Evolutionary conservation across 2,888 invertebrate genomes (phyloP), one percentile per base, ranked within the genome.

Genomic region (Deroplatys truncata): DNA sequence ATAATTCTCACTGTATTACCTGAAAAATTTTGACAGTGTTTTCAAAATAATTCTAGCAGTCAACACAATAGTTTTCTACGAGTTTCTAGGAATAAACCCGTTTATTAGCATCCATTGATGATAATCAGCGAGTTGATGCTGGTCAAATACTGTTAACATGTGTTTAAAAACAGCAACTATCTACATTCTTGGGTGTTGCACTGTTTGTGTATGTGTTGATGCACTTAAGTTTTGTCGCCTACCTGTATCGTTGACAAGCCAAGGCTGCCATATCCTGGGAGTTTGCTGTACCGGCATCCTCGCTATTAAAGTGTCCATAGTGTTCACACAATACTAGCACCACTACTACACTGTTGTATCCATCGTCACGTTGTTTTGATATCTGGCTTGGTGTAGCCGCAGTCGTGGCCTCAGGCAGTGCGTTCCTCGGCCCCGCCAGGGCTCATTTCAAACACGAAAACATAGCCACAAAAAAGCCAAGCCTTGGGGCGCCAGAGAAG

Each of bases 221-320:
- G 5, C 5, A 31, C 31, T 35, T 35, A 9, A 35, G 35, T 5
- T 35, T 43, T 43, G 43, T 43, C 43, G 43, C 25, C 25, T 72
- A 72, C 56, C 56, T 72, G 56, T 72, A 20, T 9, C 9, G 15
- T 85, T 85, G 15, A 43, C 43, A 43, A 93, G 89, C 94, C 94
- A 94, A 9, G 94, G 94, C 91, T 94, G 94, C 94, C 94, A 94
- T 91, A 94, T 93, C 89, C 91, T 89, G 84, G 90, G 91, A 91
- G 91, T 91, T 89, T 90, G 90, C 86, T 91, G 91, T 90, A 91
- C 89, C 89, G 91, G 88, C 91, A 90, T 88, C 90, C 90, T 89
- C 86, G 82, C 90, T 88, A 89, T 85, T 35, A 89, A n/a, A 10
- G 89, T 89, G 31, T 89, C 82, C 89, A 89, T 89, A n/a, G 43